phyloP scores from a whole-genome alignment of 2,113 vertebrate species.

The Myodes glareolus region DNA sequence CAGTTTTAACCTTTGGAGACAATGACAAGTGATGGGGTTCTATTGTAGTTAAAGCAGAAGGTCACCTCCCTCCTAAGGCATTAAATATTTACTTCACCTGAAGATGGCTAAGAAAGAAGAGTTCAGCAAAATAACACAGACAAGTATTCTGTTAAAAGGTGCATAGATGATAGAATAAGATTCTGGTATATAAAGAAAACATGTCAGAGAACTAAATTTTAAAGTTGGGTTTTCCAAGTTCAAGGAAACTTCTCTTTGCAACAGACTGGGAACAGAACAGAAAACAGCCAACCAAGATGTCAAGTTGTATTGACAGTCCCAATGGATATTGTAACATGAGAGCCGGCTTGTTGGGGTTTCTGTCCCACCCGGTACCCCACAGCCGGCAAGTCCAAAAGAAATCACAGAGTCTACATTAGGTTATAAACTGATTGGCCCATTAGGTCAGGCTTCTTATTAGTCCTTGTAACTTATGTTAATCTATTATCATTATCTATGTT shows the following conservation, averaged over 20 bases:
- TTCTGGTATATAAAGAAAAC: neutral
- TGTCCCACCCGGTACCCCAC: too few species aligned
- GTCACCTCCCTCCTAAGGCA: neutral
- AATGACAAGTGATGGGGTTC: neutral
- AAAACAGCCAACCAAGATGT: neutral
- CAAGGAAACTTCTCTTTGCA: neutral
- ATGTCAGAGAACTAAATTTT: neutral
- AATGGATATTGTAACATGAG: too few species aligned
- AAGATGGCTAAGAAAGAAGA: neutral
- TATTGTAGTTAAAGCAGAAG: neutral
- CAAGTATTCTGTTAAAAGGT: neutral
- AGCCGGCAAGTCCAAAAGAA: too few species aligned
- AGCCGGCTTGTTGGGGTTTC: too few species aligned
- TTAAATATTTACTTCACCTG: neutral
- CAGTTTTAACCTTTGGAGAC: neutral
- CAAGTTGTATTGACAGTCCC: neutral
- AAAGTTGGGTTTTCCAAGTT: neutral
- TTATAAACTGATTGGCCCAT: too few species aligned
- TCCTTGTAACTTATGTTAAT: too few species aligned
- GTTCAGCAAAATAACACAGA: neutral
- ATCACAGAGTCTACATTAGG: too few species aligned
- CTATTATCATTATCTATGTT: too few species aligned
- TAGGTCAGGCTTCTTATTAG: too few species aligned
- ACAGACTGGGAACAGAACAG: neutral
- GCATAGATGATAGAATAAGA: neutral